Conservation (phyloP, 2,888 invertebrate species). For the Mesochorus sp. region DNA sequence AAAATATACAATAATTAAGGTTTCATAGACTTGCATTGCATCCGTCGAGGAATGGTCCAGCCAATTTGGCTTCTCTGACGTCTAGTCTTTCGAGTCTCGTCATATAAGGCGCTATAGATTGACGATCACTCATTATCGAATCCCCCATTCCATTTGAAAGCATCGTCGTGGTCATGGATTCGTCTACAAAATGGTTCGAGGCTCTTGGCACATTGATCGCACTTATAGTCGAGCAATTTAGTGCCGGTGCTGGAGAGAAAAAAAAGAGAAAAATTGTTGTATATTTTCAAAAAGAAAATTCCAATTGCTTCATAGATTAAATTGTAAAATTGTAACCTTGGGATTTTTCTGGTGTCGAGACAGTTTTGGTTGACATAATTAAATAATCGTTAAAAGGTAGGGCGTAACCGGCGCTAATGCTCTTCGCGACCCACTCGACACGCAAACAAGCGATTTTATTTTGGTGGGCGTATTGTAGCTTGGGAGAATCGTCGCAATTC, state of each 20-base stretch:
- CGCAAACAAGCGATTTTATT: constrained; percentile 88
- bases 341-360: constrained; percentile 88
- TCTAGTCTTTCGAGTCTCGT: constrained; percentile 82
- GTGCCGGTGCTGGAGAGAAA: constrained; percentile 68
- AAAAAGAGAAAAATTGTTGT: constrained; percentile 32
- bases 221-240: constrained; percentile 83
- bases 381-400: constrained; percentile 85
- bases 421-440: constrained; percentile 91
- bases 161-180: constrained; percentile 71
- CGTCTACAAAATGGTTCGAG: constrained; percentile 70
- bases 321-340: constrained; percentile 63
- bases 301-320: not conserved
- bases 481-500: too few relatives aligned
- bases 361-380: constrained; percentile 84
- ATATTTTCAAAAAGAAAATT: constrained; percentile 58
- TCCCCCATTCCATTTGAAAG: constrained; percentile 32
- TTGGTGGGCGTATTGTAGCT: constrained; percentile 85
- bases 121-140: constrained; percentile 11
- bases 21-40: constrained; percentile 89
- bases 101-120: constrained; percentile 66
- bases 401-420: constrained; percentile 88
- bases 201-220: constrained; percentile 74
- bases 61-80: constrained; percentile 87
- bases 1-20: too few relatives aligned
- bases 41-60: constrained; percentile 93